phyloP scores from a whole-genome alignment of 1,140 invertebrate species.

The Zophobas morio region DNA sequence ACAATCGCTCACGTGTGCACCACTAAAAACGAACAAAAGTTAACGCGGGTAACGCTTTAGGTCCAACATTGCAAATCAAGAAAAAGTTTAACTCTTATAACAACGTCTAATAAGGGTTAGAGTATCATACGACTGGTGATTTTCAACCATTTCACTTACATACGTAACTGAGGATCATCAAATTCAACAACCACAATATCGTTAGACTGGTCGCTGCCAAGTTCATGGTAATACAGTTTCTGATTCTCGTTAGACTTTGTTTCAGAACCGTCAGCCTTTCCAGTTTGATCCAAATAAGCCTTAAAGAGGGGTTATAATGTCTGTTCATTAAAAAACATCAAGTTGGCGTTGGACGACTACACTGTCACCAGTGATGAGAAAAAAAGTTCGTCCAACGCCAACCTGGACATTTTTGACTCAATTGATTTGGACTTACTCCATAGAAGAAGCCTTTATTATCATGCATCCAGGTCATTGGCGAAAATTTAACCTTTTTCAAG shows the following conservation, averaged over 20 bases:
- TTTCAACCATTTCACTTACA: slow-evolving; percentile 72
- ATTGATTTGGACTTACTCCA: slow-evolving; percentile 75
- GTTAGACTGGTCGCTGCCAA: slow-evolving; percentile 89
- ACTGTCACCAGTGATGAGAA: no score
- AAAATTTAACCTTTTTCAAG: slow-evolving; percentile 93
- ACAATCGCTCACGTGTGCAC: slow-evolving; percentile 89
- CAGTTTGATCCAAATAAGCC: slow-evolving; percentile 84
- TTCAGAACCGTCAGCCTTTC: slow-evolving; percentile 90
- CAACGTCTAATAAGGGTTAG: no score
- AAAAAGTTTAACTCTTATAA: no score
- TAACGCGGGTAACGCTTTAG: no score
- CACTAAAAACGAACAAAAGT: slow-evolving; percentile 71
- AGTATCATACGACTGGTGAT: slow-evolving; percentile 4
- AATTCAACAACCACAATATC: slow-evolving; percentile 94
- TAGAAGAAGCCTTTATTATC: slow-evolving; percentile 97
- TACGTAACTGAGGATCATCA: slow-evolving; percentile 92
- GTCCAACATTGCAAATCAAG: no score
- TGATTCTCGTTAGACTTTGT: slow-evolving; percentile 90
- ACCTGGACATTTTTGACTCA: background rate
- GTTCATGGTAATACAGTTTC: slow-evolving; percentile 93
- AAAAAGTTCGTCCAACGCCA: no score
- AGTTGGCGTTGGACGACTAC: no score
- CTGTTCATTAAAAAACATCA: slow-evolving; percentile 59
- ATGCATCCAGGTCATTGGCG: slow-evolving; percentile 93
- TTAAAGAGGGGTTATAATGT: slow-evolving; percentile 46